phyloP scores from a whole-genome alignment of 2,113 vertebrate genomes.

The Melanocharis versteri region DNA sequence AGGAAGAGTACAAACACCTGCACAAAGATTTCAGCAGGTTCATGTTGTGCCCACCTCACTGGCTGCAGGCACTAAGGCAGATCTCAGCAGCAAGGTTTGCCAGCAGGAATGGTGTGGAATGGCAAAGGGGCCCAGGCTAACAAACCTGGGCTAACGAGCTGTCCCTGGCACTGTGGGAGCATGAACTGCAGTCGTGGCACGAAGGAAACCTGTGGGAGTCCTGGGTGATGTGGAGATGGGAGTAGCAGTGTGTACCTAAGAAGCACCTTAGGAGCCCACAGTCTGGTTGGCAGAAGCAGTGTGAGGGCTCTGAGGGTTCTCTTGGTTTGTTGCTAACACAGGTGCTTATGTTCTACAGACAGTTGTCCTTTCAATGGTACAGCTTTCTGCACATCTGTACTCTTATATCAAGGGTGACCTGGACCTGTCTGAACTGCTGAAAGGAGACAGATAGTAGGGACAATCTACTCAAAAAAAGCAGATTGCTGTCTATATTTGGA shows the following conservation, averaged over 20 bases:
- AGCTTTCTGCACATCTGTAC: not conserved
- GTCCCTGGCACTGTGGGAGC: rapidly evolving
- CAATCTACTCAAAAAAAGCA: not conserved
- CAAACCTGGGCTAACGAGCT: not conserved
- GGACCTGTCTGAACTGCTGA: not conserved
- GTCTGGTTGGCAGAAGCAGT: not conserved
- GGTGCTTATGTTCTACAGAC: not conserved
- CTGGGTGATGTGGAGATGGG: not conserved
- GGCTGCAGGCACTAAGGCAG: not conserved
- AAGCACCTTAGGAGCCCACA: not conserved
- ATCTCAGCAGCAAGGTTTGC: not conserved
- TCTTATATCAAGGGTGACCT: not conserved
- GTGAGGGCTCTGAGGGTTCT: not conserved
- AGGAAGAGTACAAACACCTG: not conserved
- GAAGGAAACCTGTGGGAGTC: not conserved
- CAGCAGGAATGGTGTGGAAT: not conserved
- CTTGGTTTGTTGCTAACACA: not conserved
- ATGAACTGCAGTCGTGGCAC: rapidly evolving
- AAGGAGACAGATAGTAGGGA: not conserved
- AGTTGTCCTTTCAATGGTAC: not conserved
- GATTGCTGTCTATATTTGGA: not conserved
- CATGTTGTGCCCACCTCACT: not conserved
- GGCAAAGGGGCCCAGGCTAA: not conserved
- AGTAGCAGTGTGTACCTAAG: not conserved
- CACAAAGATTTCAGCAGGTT: not conserved